phyloP scores from a whole-genome alignment of 2,113 vertebrate species.

The Dromaius novaehollandiae region DNA sequence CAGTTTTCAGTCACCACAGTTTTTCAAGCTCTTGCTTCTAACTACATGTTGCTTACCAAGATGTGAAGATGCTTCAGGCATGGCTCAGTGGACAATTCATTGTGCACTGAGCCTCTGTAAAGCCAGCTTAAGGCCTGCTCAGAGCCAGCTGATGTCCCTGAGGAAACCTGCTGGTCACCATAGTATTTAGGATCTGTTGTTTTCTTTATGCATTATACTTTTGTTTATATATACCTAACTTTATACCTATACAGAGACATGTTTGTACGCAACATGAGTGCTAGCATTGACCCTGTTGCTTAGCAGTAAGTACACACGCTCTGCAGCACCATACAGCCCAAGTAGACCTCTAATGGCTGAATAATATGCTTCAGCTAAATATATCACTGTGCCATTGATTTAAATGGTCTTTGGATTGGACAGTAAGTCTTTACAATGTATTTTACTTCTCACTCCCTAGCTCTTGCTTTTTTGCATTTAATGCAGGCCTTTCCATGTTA shows the following conservation, averaged over 20 bases:
- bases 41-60: no score
- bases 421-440: background rate
- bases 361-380: rapidly evolving
- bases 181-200: rapidly evolving
- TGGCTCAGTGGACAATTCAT: background rate
- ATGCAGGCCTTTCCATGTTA: background rate
- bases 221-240: rapidly evolving
- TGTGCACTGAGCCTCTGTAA: rapidly evolving
- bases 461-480: background rate
- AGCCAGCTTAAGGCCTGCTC: no score
- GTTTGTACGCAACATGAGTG: background rate
- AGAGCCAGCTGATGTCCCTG: rapidly evolving
- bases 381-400: rapidly evolving
- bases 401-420: background rate
- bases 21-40: no score
- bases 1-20: background rate
- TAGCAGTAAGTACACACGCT: rapidly evolving
- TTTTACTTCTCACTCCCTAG: background rate
- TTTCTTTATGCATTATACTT: rapidly evolving
- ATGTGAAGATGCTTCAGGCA: background rate
- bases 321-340: rapidly evolving
- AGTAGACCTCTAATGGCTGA: rapidly evolving
- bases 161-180: rapidly evolving
- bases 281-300: background rate
- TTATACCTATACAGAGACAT: rapidly evolving